Conservation (phyloP, 2,797 vertebrate genomes). For the Sorex maritimensis region DNA sequence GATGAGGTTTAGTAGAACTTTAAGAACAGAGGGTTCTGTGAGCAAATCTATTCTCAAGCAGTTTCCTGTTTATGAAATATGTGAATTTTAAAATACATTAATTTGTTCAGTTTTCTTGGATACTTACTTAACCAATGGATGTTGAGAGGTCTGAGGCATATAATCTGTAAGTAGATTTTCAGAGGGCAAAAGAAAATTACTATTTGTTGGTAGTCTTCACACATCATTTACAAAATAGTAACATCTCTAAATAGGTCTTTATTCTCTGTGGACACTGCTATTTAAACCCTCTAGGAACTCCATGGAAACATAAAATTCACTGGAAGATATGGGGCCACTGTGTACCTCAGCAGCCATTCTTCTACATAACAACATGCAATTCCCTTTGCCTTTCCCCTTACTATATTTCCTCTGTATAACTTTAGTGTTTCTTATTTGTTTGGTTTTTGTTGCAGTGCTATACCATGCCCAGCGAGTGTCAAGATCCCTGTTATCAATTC, state of each 20-base stretch:
- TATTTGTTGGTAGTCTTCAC: constrained; percentile 41
- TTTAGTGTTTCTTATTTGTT: background rate
- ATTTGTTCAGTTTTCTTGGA: constrained; percentile 19
- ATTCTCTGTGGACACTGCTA: constrained; percentile 1
- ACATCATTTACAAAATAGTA: constrained; percentile 36
- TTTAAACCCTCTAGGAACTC: background rate
- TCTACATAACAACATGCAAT: background rate
- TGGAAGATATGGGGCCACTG: background rate
- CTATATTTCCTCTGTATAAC: constrained; percentile 30
- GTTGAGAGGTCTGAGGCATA: background rate
- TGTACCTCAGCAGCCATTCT: background rate
- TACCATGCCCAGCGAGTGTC: too few species aligned
- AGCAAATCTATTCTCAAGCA: background rate
- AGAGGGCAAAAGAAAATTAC: constrained; percentile 65
- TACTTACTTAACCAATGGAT: constrained; percentile 56
- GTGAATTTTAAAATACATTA: constrained; percentile 54
- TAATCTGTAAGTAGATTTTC: constrained; percentile 21
- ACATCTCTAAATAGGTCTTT: constrained; percentile 20
- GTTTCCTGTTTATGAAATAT: background rate
- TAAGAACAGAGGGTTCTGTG: background rate
- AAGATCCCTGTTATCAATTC: too few species aligned
- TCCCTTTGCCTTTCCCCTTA: background rate
- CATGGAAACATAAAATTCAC: constrained; percentile 2
- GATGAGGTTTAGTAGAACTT: background rate
- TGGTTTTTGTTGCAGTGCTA: too few species aligned